Evolutionary conservation across 1,140 invertebrate genomes (phyloP).

Genomic region (Amphibalanus amphitrite): DNA sequence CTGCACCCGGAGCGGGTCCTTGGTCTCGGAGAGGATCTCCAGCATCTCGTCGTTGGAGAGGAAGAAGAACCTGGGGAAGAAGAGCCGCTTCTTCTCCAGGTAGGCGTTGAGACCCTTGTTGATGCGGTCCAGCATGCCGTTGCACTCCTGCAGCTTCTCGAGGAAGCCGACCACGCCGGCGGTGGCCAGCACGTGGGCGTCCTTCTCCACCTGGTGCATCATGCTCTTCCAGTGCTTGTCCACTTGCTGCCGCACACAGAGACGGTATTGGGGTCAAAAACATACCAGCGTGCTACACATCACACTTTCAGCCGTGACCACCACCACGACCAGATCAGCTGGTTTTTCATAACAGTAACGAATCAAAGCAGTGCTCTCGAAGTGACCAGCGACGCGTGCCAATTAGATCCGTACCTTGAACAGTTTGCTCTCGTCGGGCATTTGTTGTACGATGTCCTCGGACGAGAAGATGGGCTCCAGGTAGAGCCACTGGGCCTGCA

Average conservation of each 20-base stretch:
- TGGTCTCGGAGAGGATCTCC: constrained; percentile 31
- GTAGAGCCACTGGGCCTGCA: constrained; percentile 56
- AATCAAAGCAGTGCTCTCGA: too few relatives aligned
- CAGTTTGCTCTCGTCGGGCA: constrained; percentile 82
- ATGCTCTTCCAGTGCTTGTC: constrained; percentile 67
- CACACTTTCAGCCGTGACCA: too few relatives aligned
- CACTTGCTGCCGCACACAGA: constrained; percentile 45
- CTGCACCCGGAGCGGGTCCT: constrained; percentile 68
- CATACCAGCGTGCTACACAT: too few relatives aligned
- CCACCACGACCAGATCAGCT: too few relatives aligned
- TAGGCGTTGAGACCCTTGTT: constrained; percentile 92
- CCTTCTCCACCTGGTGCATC: constrained; percentile 48
- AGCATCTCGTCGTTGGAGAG: constrained; percentile 89
- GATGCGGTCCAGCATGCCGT: constrained; percentile 62
- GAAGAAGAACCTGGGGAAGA: constrained; percentile 93
- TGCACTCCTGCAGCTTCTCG: constrained; percentile 42
- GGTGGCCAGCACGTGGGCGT: constrained; percentile 60
- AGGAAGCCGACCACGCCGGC: constrained; percentile 63
- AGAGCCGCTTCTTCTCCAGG: constrained; percentile 85
- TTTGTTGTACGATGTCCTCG: constrained; percentile 88
- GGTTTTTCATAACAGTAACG: too few relatives aligned
- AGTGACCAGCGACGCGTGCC: too few relatives aligned
- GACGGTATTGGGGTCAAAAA: too few relatives aligned
- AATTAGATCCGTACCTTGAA: too few relatives aligned
- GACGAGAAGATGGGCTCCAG: constrained; percentile 51